A percentile compares a stretch with the other conserved stretches of the same genome.
These are phyloP conservation scores for Gobio occitaniae DNA, from an alignment of 2,797 vertebrate species.

Conservation along the genomic window DNA sequence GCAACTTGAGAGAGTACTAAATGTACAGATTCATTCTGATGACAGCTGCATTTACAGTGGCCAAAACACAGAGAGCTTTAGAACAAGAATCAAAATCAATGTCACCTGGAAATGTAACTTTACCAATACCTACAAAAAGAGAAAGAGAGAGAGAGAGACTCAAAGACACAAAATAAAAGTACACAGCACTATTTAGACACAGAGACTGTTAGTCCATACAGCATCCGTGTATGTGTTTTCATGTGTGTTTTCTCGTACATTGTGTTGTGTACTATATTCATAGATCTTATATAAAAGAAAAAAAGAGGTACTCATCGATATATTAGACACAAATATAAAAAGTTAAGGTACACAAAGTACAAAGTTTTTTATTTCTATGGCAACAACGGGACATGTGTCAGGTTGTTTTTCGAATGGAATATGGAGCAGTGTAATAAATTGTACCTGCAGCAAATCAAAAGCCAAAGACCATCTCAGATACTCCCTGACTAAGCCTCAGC, in stretches of 20 bases:
- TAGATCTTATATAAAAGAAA: constrained; percentile 86
- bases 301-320: constrained; percentile 87
- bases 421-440: constrained; percentile 69
- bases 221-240: constrained; percentile 71
- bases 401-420: constrained; percentile 68
- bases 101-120: constrained; percentile 84
- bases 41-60: constrained; percentile 91
- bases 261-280: constrained; percentile 77
- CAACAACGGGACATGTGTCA: constrained; percentile 77
- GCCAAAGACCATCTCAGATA: constrained; percentile 48
- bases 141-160: constrained; percentile 74
- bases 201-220: constrained; percentile 72
- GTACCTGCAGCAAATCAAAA: constrained; percentile 48
- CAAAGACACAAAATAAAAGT: constrained; percentile 80
- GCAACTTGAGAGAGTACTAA: constrained; percentile 90
- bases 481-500: constrained; percentile 49
- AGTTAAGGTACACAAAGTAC: constrained; percentile 84
- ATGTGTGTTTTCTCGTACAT: constrained; percentile 57
- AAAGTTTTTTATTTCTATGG: constrained; percentile 80
- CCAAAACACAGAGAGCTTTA: constrained; percentile 89
- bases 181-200: constrained; percentile 77
- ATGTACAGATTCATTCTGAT: constrained; percentile 88
- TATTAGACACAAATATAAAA: constrained; percentile 89
- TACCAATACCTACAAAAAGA: constrained; percentile 80
- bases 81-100: constrained; percentile 89